Percentiles rank a stretch among this genome's conserved stretches.
Evolutionary conservation across 1,140 invertebrate genomes (phyloP).

Genomic region (Cydia pomonella): DNA sequence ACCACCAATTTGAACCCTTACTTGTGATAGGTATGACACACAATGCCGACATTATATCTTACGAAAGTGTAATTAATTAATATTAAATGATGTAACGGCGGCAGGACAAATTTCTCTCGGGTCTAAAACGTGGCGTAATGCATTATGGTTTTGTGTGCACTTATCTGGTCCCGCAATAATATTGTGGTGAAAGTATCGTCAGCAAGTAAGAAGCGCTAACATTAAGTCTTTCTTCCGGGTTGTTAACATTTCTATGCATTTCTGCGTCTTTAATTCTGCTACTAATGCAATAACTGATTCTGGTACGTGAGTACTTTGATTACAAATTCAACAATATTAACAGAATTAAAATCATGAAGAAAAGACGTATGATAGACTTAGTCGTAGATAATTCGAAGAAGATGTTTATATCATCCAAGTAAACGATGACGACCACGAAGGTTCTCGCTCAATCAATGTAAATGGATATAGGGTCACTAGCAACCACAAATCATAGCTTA

Average conservation of each 20-base stretch:
- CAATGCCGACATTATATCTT: neutral
- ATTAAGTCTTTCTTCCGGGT: slow-evolving; percentile 5
- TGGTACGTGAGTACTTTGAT: neutral
- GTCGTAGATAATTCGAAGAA: neutral
- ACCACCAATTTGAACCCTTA: slow-evolving; percentile 28
- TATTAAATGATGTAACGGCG: slow-evolving; percentile 15
- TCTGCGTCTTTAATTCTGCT: neutral
- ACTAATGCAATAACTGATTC: neutral
- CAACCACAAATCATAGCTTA: neutral
- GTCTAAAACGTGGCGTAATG: neutral
- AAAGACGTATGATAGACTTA: neutral
- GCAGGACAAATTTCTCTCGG: slow-evolving; percentile 10
- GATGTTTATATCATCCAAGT: neutral
- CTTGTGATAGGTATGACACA: slow-evolving; percentile 7
- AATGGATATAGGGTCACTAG: neutral
- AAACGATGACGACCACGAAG: neutral
- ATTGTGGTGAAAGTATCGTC: slow-evolving; percentile 25
- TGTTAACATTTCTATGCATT: neutral
- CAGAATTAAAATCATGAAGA: too few relatives aligned
- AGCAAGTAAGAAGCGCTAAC: neutral
- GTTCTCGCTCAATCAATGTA: neutral
- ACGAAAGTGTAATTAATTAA: slow-evolving; percentile 26
- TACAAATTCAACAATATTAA: neutral
- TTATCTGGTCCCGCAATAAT: slow-evolving; percentile 12
- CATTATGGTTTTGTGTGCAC: slow-evolving; percentile 15